Base-by-base conservation (phyloP, 2,113 vertebrate genomes). In the Zingel zingel region DNA sequence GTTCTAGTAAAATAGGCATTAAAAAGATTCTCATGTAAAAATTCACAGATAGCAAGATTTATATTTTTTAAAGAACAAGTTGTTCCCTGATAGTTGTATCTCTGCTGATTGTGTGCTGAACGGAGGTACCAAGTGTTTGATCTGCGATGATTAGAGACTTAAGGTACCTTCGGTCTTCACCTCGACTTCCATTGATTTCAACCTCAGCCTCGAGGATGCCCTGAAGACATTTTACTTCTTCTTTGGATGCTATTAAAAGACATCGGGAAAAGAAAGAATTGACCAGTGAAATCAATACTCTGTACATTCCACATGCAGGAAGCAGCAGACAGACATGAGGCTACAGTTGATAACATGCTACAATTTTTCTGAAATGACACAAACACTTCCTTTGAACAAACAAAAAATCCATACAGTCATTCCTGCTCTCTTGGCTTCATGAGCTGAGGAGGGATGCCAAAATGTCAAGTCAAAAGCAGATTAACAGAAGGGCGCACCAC, bases 231-330 rank as follows among this genome's bases (percentile, higher is more conserved):
- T 62, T 90, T 39, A 92, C 23, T 88, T 90, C 30, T 86, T 94
- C 87, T 91, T 79, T 77, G 90, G 88, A 80, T 95, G 93, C 95
- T 96, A 80, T 83, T 72, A 61, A 85, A 87, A 85, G 61, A 79
- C n/a, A 91, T 81, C 10, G 57, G 70, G 62, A 74, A 12, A 75
- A 23, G 6, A 67, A 57, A n/a, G 48, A 61, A 74, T 66, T n/a
- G n/a, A 73, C 14, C 8, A 64, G 30, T 74, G 8, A 66, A 78
- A 74, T 83, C 21, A 73, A 86, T 70, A 54, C 33, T 68, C 6
- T 6, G 15, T 63, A 51, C 25, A 66, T 36, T 43, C 27, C 19
- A 57, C 25, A 74, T 43, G 30, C 74, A 75, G 23, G 15, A 67
- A 80, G 19, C 68, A 72, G 25, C 59, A 51, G 61, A n/a, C 19